phyloP scores from a whole-genome alignment of 1,140 invertebrate genomes.

The Aphidius ervi region DNA sequence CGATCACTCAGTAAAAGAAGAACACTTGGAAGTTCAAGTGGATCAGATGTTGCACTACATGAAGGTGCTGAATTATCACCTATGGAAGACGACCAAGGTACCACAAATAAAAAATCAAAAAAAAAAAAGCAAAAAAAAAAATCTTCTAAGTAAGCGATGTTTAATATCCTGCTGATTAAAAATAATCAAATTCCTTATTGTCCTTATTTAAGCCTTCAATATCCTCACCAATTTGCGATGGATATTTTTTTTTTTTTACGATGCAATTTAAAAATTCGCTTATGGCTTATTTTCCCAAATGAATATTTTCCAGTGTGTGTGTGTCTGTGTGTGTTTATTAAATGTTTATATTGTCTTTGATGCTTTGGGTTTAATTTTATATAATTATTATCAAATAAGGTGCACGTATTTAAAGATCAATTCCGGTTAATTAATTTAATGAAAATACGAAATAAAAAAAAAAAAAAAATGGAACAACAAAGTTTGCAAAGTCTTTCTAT shows the following conservation, averaged over 20 bases:
- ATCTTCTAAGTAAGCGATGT: constrained; percentile 54
- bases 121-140: constrained; percentile 23
- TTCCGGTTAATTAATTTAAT: no score
- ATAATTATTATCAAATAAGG: no score
- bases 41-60: constrained; percentile 62
- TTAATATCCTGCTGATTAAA: constrained; percentile 43
- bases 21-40: constrained; percentile 60
- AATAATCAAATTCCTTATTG: constrained; percentile 12
- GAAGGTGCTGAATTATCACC: constrained; percentile 57
- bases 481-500: no score
- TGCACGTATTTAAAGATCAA: no score
- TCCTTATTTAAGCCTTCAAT: constrained; percentile 1
- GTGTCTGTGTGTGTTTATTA: constrained; percentile 15
- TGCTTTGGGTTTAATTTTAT: no score
- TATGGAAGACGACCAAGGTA: constrained; percentile 55
- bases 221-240: neutral
- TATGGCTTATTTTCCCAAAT: neutral
- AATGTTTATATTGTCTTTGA: neutral
- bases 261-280: neutral
- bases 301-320: neutral
- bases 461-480: no score
- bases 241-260: neutral
- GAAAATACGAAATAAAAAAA: no score
- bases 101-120: constrained; percentile 32
- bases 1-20: constrained; percentile 44